Evolutionary conservation across 53 echinoderm and acorn worm genomes (phyloP), one percentile per base, ranked within the genome.

Genomic region (Temnopleurus reevesii): DNA sequence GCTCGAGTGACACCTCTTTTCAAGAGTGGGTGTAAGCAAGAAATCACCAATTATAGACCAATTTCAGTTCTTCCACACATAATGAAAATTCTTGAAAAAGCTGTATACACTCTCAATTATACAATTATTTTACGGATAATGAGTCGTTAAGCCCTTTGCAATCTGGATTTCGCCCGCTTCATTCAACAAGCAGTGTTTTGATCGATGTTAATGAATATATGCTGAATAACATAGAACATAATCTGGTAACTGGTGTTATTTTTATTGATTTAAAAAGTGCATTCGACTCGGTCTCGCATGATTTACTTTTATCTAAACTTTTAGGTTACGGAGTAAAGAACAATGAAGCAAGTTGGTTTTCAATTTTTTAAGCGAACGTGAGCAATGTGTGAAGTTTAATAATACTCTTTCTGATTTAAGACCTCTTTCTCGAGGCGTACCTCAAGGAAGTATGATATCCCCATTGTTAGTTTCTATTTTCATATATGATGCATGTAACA

Each of bases 21-120:
- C 18, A 64, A 64, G 35, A 64, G 65, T 17, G 65, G 65, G 34
- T 34, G 65, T 64, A 64, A 64, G 19, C 65, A 64, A 64, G 64
- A 64, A 17, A 12, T 64, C 17, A 17, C 17, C 0, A 33, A 64
- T 35, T 35, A 64, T 17, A 31, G 64, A 34, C 34, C 35, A 17
- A 31, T 34, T 21, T 64, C 33, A 0, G 60, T 60, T 60, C 60
- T 60, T 12, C 60, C 60, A 8, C 60, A 60, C 2, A 60, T 60
- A 60, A 26, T 63, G 33, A 34, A 63, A 33, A 64, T 64, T 4
- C 64, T 34, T 9, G 33, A 64, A 64, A 64, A 64, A 5, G 64
- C 64, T 15, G 3, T n/a, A n/a, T 64, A 64, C 64, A 64, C 17
- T 64, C 64, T 64, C 64, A 64, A 64, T 35, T 64, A 13, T 64